These are phyloP conservation scores for Lycodopsis pacificus DNA, from an alignment of 2,797 vertebrate genomes.

Conservation along the genomic window DNA sequence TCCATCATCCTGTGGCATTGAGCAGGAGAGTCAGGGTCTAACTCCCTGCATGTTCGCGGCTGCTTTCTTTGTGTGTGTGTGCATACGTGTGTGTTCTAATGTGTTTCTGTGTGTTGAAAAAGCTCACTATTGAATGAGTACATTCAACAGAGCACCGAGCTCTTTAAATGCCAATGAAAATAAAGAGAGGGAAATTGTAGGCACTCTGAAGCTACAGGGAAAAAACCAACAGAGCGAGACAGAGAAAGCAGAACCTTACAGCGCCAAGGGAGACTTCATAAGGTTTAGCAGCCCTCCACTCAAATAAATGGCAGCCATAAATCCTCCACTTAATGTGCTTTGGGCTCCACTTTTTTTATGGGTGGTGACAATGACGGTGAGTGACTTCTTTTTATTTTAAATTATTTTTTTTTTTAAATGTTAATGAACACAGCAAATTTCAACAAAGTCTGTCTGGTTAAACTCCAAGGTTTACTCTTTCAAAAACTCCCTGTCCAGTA, in stretches of 20 bases:
- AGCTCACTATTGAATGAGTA: slow-evolving; percentile 77
- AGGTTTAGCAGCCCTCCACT: slow-evolving; percentile 82
- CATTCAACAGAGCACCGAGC: slow-evolving; percentile 71
- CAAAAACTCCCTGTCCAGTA: slow-evolving; percentile 57
- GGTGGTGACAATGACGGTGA: slow-evolving; percentile 77
- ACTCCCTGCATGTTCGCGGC: slow-evolving; percentile 60
- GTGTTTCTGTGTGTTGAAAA: slow-evolving; percentile 53
- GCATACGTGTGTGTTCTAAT: slow-evolving; percentile 44
- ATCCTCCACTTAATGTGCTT: slow-evolving; percentile 83
- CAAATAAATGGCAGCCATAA: slow-evolving; percentile 84
- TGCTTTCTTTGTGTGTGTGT: slow-evolving; percentile 67
- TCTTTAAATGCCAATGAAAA: slow-evolving; percentile 85
- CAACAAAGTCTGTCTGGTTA: slow-evolving; percentile 54
- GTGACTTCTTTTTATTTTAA: slow-evolving; percentile 60
- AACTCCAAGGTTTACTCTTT: slow-evolving; percentile 60
- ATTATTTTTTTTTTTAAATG: not conserved
- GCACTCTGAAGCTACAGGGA: slow-evolving; percentile 78
- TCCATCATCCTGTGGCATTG: slow-evolving; percentile 66
- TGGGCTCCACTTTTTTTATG: slow-evolving; percentile 81
- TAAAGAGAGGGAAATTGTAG: slow-evolving; percentile 81
- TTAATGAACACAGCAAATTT: slow-evolving; percentile 72
- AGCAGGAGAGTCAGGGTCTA: slow-evolving; percentile 62
- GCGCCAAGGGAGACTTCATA: slow-evolving; percentile 80
- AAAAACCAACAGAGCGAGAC: slow-evolving; percentile 80
- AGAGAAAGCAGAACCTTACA: slow-evolving; percentile 78